Conservation (phyloP, 2,888 invertebrate genomes). For the Encarsia formosa region DNA sequence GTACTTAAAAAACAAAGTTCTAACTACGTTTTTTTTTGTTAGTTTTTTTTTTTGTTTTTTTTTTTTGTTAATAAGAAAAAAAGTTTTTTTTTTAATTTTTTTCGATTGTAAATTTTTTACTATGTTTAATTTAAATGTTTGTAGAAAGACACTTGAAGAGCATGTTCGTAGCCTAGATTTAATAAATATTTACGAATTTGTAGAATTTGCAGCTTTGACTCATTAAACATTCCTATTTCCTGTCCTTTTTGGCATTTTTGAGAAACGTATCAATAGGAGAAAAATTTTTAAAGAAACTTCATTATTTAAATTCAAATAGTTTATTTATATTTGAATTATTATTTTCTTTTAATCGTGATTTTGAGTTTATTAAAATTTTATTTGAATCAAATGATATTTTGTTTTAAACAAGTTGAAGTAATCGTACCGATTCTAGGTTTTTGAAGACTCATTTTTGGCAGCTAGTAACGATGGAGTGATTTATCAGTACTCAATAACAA, state of each 20-base stretch:
- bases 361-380: constrained; percentile 1
- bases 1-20: constrained; percentile 11
- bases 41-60: constrained; percentile 20
- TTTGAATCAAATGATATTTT: background rate
- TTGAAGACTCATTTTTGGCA: constrained; percentile 59
- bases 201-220: constrained; percentile 22
- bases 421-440: constrained; percentile 52
- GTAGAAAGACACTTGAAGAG: constrained; percentile 16
- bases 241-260: constrained; percentile 10
- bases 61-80: too few relatives aligned
- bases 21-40: constrained; percentile 13
- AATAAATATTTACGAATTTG: constrained; percentile 26
- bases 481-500: constrained; percentile 57
- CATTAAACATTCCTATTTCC: constrained; percentile 19
- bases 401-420: constrained; percentile 18
- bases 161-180: constrained; percentile 25
- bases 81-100: constrained; percentile 18
- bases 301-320: too few relatives aligned
- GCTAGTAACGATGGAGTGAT: constrained; percentile 64
- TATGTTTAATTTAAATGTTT: constrained; percentile 22
- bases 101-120: constrained; percentile 13
- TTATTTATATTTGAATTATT: too few relatives aligned
- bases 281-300: too few relatives aligned
- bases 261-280: too few relatives aligned
- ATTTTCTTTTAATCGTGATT: too few relatives aligned